Percentiles rank a stretch among this genome's conserved stretches.
These are phyloP conservation scores for Dendrolimus kikuchii DNA, from an alignment of 1,140 invertebrate species.

Conservation along the genomic window DNA sequence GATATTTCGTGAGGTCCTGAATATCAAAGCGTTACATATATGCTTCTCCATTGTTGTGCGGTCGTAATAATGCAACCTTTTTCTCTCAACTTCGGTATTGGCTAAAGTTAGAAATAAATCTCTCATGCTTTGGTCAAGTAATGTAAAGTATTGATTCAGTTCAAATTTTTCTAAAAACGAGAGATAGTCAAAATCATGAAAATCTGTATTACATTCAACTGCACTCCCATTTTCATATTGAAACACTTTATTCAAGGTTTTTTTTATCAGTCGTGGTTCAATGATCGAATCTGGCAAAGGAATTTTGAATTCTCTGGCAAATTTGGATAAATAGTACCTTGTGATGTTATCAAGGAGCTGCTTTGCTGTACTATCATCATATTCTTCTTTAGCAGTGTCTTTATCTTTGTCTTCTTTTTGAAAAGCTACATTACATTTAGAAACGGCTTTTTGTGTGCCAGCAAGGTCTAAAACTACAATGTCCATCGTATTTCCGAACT, in stretches of 20 bases:
- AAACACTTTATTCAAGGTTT: slow-evolving; percentile 42
- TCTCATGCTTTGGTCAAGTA: slow-evolving; percentile 43
- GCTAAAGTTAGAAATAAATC: slow-evolving; percentile 37
- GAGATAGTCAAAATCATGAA: slow-evolving; percentile 50
- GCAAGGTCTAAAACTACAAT: slow-evolving; percentile 49
- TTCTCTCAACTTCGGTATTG: slow-evolving; percentile 23
- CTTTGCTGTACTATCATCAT: slow-evolving; percentile 17
- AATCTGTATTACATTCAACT: slow-evolving; percentile 31
- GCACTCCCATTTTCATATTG: slow-evolving; percentile 41
- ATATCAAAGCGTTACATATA: slow-evolving; percentile 41
- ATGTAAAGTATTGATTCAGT: slow-evolving; percentile 49
- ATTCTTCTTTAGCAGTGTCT: not conserved
- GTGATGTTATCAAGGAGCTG: slow-evolving; percentile 32
- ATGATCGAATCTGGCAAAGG: slow-evolving; percentile 40
- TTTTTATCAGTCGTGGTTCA: slow-evolving; percentile 20
- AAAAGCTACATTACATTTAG: slow-evolving; percentile 44
- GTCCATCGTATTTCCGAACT: slow-evolving; percentile 56
- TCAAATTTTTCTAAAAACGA: slow-evolving; percentile 49
- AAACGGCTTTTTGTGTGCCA: slow-evolving; percentile 8
- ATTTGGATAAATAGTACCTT: slow-evolving; percentile 34
- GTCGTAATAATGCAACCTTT: slow-evolving; percentile 46
- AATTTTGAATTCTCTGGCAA: slow-evolving; percentile 46
- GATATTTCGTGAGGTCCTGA: slow-evolving; percentile 47
- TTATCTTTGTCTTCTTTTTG: slow-evolving; percentile 25
- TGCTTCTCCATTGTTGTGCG: slow-evolving; percentile 54